Percentiles rank a stretch among this genome's conserved stretches.
phyloP scores from a whole-genome alignment of 1,140 invertebrate genomes.

The Trachymyrmex cornetzi region DNA sequence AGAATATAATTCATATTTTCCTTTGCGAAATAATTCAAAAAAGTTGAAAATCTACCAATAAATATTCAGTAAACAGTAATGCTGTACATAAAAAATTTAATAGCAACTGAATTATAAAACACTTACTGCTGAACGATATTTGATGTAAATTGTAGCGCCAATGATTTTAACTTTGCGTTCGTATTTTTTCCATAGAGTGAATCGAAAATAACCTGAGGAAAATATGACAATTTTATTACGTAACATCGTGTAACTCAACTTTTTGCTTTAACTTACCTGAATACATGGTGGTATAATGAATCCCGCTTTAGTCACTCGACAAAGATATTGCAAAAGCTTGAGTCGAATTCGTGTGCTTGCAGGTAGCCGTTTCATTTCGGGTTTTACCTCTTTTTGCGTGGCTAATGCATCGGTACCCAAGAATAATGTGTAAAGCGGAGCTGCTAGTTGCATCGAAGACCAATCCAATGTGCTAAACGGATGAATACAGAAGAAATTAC shows the following conservation, averaged over 20 bases:
- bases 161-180: constrained; percentile 92
- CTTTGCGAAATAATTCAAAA: neutral
- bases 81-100: neutral
- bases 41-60: neutral
- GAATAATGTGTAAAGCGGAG: constrained; percentile 92
- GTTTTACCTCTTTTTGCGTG: constrained; percentile 87
- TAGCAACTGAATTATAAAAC: constrained; percentile 50
- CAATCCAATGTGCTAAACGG: constrained; percentile 89
- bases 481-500: constrained; percentile 11
- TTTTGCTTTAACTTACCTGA: constrained; percentile 87
- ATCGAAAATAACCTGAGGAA: constrained; percentile 93
- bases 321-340: constrained; percentile 94
- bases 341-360: constrained; percentile 93
- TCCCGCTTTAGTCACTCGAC: constrained; percentile 92
- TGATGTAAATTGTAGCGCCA: constrained; percentile 93
- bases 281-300: constrained; percentile 93
- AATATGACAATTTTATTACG: constrained; percentile 41
- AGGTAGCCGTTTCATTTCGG: constrained; percentile 90
- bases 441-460: constrained; percentile 89
- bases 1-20: neutral
- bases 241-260: neutral
- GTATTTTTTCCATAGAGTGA: constrained; percentile 94
- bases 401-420: constrained; percentile 90
- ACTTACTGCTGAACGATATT: constrained; percentile 93
- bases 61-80: constrained; percentile 7